Evolutionary conservation across 2,113 vertebrate species (phyloP), one percentile per base, ranked within the genome.

Genomic region (Myotis lucifugus): DNA sequence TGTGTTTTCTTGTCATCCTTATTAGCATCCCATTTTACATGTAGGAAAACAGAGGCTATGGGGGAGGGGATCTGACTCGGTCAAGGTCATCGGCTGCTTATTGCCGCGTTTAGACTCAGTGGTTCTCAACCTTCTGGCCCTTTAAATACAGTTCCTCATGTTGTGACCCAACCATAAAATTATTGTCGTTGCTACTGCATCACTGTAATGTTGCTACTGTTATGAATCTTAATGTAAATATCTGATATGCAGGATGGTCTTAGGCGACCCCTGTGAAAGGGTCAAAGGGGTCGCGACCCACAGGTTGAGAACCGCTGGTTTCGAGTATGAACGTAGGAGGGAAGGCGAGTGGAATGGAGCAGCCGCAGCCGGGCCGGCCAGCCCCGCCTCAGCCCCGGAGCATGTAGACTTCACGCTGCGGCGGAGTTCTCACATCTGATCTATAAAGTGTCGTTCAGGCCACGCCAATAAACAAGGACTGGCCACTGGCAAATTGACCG

Each of bases 351-450:
- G 32, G 3, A 0, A 5, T 0, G 13, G 52, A 48, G 67, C 14
- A 9, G 70, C 17, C 13, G 11, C n/a, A 5, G 2, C 0, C 21
- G 21, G 54, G 8, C 54, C 54, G 21, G 0, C 10, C 34, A 2
- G 23, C 8, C 0, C 25, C 37, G 1, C 0, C 0, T 8, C 61
- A 2, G 1, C 32, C 32, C 9, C 0, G 0, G 0, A 0, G 11
- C 2, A 0, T 0, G 1, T 3, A 13, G 34, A 42, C 21, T 1
- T 9, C 4, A 29, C 0, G 8, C 52, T 2, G 14, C 2, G 29
- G 40, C 0, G 0, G 67, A 48, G 13, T 9, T 17, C 76, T 32
- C 7, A 5, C 11, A 1, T 13, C 37, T 27, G 52, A 64, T 15
- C 83, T 32, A 32, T 19, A 37, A 6, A 0, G 5, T 27, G 83